Base-by-base conservation (phyloP, 2,888 invertebrate genomes). In the Stictocephala bisonia region DNA sequence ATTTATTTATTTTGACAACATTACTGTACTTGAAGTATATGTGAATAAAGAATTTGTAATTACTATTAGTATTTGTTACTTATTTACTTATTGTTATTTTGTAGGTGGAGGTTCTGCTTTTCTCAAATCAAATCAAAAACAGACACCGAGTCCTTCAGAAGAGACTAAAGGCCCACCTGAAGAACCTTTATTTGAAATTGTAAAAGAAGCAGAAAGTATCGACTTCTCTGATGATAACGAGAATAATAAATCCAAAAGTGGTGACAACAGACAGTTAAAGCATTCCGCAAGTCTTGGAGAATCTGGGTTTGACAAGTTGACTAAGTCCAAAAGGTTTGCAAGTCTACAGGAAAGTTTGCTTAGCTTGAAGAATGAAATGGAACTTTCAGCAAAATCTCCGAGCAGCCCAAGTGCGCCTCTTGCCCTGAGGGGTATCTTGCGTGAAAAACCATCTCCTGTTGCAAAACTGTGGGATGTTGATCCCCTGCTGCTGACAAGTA, bases 101-200 rank as follows among this genome's bases (percentile, higher is more conserved):
- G n/a, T 48, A 79, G 88, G 88, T 0, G 88, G 87, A n/a, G 90
- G 90, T 1, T 84, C 88, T 3, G 89, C 90, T 86, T 90, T 90
- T 79, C 83, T 90, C 6, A 90, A 90, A 81, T 86, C 87, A 0
- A 86, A 87, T 51, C 83, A 83, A 11, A 83, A 82, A 76, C 82
- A 81, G 75, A 74, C 29, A 7, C 35, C 64, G 7, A 48, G 71
- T 71, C 64, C 71, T 15, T 26, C 31, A 11, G 29, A 70, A 41
- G 70, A 70, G n/a, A n/a, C 24, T 1, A 53, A 70, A 26, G 13
- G 22, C 18, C 27, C 24, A 0, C 24, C 13, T 4, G 56, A 56
- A 6, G 56, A 22, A 2, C 51, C 31, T 22, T 53, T 26, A 7
- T 41, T 56, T 56, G 70, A 56, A 41, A 40, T 70, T 24, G 41